Percentiles rank a stretch among this genome's conserved stretches.
phyloP scores from a whole-genome alignment of 2,113 vertebrate species.

The Myocastor coypus region DNA sequence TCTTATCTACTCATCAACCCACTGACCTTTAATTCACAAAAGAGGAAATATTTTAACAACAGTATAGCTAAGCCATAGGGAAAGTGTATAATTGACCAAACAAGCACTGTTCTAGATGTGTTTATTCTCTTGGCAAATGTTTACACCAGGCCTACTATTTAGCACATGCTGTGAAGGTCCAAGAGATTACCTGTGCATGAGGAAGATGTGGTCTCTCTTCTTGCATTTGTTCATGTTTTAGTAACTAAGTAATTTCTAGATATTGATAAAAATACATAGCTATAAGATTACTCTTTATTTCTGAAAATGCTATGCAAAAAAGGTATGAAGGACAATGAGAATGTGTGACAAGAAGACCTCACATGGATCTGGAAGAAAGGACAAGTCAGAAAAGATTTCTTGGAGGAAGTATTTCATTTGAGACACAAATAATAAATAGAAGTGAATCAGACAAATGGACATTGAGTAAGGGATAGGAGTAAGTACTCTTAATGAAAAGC shows the following conservation, averaged over 20 bases:
- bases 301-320: not conserved
- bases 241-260: not conserved
- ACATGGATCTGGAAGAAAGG: not conserved
- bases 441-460: not conserved
- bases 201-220: not conserved
- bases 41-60: not conserved
- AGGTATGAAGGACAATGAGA: not conserved
- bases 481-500: not conserved
- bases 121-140: not conserved
- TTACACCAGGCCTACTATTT: not conserved
- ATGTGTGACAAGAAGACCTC: not conserved
- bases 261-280: not conserved
- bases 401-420: slow-evolving; percentile 10
- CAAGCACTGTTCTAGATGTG: not conserved
- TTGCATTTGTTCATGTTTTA: not conserved
- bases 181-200: not conserved
- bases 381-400: not conserved
- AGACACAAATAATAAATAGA: not conserved
- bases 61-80: too few species aligned
- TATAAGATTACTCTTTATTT: not conserved
- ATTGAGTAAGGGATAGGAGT: not conserved
- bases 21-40: not conserved
- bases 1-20: not conserved
- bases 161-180: not conserved
- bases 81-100: not conserved